Percentiles rank a stretch among this genome's conserved stretches.
Evolutionary conservation across 2,113 vertebrate genomes (phyloP).

Genomic region (Tyrannus savana): DNA sequence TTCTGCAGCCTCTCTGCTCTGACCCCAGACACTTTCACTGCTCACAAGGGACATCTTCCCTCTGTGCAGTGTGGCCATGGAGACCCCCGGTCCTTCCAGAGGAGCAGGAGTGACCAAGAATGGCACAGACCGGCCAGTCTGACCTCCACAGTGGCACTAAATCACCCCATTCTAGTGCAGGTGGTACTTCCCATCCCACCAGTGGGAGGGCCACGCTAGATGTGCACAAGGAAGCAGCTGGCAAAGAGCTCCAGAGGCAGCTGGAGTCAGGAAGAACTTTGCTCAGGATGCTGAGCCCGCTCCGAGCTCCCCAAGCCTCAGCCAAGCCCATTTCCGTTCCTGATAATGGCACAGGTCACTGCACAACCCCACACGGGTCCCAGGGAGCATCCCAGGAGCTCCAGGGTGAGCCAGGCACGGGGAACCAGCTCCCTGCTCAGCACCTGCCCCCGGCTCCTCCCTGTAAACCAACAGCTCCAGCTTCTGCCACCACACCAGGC

Average conservation of each 20-base stretch:
- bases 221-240: not conserved
- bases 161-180: rapidly evolving
- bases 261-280: not conserved
- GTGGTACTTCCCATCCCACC: not conserved
- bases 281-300: rapidly evolving
- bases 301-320: not conserved
- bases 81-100: not conserved
- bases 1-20: not conserved
- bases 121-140: not conserved
- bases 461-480: rapidly evolving
- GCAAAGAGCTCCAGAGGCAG: not conserved
- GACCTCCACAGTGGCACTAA: not conserved
- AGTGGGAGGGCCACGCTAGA: rapidly evolving
- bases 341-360: rapidly evolving
- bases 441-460: not conserved
- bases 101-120: not conserved
- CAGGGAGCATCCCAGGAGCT: not conserved
- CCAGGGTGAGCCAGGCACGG: not conserved
- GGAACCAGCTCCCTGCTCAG: not conserved
- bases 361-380: rapidly evolving
- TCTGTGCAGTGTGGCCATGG: not conserved
- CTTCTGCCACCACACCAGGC: not conserved
- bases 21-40: not conserved
- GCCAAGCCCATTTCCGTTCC: not conserved
- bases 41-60: not conserved